A percentile compares a stretch with the other conserved stretches of the same genome.
Evolutionary conservation across 2,113 vertebrate genomes (phyloP).

Genomic region (Siniperca knerii): DNA sequence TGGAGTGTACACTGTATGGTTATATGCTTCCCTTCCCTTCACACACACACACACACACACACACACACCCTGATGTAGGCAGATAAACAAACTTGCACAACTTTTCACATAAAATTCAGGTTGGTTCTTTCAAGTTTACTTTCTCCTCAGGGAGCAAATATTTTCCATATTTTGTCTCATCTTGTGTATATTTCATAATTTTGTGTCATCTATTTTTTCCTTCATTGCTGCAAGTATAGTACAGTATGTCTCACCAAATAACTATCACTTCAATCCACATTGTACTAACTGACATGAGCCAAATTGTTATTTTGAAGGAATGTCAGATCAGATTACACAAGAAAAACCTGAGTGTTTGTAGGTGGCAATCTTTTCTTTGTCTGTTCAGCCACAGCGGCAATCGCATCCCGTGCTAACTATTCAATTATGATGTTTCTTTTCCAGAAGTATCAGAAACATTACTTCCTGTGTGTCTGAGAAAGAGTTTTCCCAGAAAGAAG

Average conservation of each 20-base stretch:
- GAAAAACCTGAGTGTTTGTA: neutral
- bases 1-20: constrained; percentile 9
- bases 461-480: neutral
- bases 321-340: neutral
- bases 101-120: neutral
- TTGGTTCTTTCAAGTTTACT: neutral
- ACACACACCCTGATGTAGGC: neutral
- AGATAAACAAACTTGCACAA: constrained; percentile 25
- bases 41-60: constrained; percentile 1
- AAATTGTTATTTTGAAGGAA: neutral
- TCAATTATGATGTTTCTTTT: neutral
- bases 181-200: neutral
- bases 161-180: neutral
- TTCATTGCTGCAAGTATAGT: neutral
- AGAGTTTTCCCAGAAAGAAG: neutral
- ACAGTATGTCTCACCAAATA: neutral
- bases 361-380: neutral
- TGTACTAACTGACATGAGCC: neutral
- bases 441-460: neutral
- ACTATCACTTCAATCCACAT: neutral
- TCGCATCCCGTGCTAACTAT: neutral
- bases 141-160: neutral
- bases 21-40: neutral
- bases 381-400: neutral
- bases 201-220: neutral